Conservation (phyloP, 2,888 invertebrate genomes). For the Cantharis rufa region DNA sequence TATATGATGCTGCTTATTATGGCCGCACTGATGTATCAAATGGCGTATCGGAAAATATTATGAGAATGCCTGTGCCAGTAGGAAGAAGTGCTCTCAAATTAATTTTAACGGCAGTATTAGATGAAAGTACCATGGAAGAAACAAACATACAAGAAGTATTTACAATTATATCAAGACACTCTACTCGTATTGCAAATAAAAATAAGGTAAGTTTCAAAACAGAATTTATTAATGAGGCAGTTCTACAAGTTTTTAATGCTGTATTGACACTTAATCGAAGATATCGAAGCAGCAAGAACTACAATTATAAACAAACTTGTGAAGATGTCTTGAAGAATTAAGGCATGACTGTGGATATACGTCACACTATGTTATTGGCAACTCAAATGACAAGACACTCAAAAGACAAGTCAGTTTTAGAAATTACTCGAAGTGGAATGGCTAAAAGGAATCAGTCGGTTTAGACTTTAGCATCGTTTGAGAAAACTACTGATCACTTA, state of each 20-base stretch:
- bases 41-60: slow-evolving; percentile 97
- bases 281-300: too few species aligned
- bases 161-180: too few species aligned
- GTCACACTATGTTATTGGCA: slow-evolving; percentile 96
- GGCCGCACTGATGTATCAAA: slow-evolving; percentile 94
- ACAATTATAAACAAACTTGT: slow-evolving; percentile 97
- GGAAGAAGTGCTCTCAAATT: too few species aligned
- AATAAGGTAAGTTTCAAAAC: too few species aligned
- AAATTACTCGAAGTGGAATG: slow-evolving; percentile 95
- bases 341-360: slow-evolving; percentile 96
- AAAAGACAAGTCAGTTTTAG: slow-evolving; percentile 93
- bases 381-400: slow-evolving; percentile 99
- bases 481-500: slow-evolving; percentile 97
- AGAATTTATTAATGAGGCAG: too few species aligned
- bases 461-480: slow-evolving; percentile 98
- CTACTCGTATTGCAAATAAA: too few species aligned
- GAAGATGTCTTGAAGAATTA: slow-evolving; percentile 96
- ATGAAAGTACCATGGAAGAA: too few species aligned
- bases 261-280: too few species aligned
- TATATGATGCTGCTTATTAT: slow-evolving; percentile 99
- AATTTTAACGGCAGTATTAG: too few species aligned
- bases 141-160: too few species aligned
- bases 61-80: too few species aligned
- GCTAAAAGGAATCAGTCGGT: slow-evolving; percentile 99
- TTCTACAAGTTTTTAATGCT: too few species aligned